phyloP scores from a whole-genome alignment of 2,113 vertebrate genomes.

The Pionites leucogaster region DNA sequence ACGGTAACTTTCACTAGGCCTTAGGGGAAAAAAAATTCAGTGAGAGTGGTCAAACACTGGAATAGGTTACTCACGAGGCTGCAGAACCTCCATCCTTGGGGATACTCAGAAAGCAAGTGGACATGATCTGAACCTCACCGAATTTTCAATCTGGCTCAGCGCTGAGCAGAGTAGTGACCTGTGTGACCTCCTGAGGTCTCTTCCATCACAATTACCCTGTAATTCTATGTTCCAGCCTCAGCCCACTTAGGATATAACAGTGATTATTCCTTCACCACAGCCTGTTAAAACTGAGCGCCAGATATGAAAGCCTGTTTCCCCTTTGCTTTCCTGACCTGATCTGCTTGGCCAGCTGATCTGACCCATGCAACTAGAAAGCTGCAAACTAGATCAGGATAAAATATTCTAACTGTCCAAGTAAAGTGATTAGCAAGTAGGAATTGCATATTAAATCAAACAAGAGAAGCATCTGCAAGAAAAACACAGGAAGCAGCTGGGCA shows the following conservation, averaged over 20 bases:
- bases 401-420: background rate
- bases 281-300: background rate
- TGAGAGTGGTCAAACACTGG: background rate
- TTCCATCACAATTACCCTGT: background rate
- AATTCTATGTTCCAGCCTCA: background rate
- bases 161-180: background rate
- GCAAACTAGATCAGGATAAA: background rate
- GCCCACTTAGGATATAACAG: background rate
- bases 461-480: background rate
- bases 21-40: background rate
- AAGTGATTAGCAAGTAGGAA: background rate
- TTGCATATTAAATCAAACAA: background rate
- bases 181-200: rapidly evolving
- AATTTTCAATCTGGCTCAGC: background rate
- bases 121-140: background rate
- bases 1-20: background rate
- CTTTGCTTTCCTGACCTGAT: background rate
- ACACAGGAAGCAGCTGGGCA: background rate
- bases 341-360: background rate
- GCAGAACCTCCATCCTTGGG: background rate
- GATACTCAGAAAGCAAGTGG: background rate
- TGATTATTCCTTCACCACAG: background rate
- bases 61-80: background rate
- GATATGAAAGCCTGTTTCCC: background rate
- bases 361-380: background rate